phyloP scores from a whole-genome alignment of 2,888 invertebrate genomes.

The Ophraella communa region DNA sequence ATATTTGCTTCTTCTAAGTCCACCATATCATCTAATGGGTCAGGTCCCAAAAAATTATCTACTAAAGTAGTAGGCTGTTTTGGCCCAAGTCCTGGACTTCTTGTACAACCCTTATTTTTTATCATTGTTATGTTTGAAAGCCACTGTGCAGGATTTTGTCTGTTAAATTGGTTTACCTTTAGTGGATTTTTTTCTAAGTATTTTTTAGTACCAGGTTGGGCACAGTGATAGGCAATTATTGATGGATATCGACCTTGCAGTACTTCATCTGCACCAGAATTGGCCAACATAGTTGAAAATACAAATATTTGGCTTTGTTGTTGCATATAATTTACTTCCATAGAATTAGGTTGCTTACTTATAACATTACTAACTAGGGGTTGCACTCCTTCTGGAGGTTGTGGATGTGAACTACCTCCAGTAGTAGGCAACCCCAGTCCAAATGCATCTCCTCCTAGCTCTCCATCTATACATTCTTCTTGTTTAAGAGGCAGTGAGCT shows the following conservation, averaged over 20 bases:
- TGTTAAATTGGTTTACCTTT: constrained; percentile 83
- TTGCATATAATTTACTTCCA: constrained; percentile 89
- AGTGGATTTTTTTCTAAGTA: constrained; percentile 94
- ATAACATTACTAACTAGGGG: constrained; percentile 80
- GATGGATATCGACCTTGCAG: constrained; percentile 87
- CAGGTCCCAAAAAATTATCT: constrained; percentile 57
- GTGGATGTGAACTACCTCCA: constrained; percentile 50
- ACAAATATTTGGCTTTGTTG: constrained; percentile 99
- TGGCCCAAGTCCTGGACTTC: constrained; percentile 60
- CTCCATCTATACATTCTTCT: constrained; percentile 56
- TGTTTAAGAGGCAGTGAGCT: constrained; percentile 54
- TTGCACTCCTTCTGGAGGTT: constrained; percentile 71
- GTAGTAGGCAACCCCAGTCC: constrained; percentile 51
- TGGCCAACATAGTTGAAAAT: constrained; percentile 92
- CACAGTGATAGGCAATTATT: constrained; percentile 94
- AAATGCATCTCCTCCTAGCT: constrained; percentile 56
- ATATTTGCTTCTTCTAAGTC: constrained; percentile 58
- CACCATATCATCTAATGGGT: constrained; percentile 60
- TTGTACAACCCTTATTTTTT: constrained; percentile 72
- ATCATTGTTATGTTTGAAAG: constrained; percentile 78
- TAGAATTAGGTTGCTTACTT: constrained; percentile 79
- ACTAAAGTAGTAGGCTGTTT: constrained; percentile 52
- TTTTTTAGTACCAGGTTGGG: constrained; percentile 93
- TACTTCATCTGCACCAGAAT: constrained; percentile 93
- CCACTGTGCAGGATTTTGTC: constrained; percentile 84